Conservation (phyloP, 2,888 invertebrate genomes). For the Oeneis ivallda region DNA sequence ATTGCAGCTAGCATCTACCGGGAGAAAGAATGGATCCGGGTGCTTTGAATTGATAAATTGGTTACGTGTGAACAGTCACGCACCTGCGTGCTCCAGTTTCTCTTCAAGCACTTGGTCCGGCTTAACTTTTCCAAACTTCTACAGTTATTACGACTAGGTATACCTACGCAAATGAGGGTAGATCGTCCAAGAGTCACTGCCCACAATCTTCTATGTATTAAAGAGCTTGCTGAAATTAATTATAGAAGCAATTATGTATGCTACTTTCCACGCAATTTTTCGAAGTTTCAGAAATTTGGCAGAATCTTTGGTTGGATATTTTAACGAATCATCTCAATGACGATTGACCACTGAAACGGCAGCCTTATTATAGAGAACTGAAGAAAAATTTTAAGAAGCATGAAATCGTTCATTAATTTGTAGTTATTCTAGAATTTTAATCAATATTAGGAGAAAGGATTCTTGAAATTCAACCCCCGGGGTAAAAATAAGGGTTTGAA, state of each 20-base stretch:
- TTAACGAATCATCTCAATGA: too few relatives aligned
- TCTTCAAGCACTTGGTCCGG: slow-evolving; percentile 24
- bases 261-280: not conserved
- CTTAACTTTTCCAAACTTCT: slow-evolving; percentile 12
- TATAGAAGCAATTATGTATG: not conserved
- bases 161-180: slow-evolving; percentile 3
- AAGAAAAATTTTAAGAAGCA: not conserved
- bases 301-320: too few relatives aligned
- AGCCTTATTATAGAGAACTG: not conserved
- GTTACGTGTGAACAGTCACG: not conserved
- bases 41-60: not conserved
- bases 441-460: too few relatives aligned
- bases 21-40: not conserved
- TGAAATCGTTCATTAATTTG: not conserved
- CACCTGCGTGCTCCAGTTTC: not conserved
- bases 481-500: too few relatives aligned
- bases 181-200: not conserved
- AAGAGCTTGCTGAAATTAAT: not conserved
- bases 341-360: not conserved
- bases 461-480: too few relatives aligned
- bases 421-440: not conserved
- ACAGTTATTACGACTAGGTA: not conserved
- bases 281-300: slow-evolving; percentile 7
- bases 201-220: not conserved
- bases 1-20: not conserved